Base-by-base conservation (phyloP, 2,113 vertebrate genomes). In the Chaenocephalus aceratus region DNA sequence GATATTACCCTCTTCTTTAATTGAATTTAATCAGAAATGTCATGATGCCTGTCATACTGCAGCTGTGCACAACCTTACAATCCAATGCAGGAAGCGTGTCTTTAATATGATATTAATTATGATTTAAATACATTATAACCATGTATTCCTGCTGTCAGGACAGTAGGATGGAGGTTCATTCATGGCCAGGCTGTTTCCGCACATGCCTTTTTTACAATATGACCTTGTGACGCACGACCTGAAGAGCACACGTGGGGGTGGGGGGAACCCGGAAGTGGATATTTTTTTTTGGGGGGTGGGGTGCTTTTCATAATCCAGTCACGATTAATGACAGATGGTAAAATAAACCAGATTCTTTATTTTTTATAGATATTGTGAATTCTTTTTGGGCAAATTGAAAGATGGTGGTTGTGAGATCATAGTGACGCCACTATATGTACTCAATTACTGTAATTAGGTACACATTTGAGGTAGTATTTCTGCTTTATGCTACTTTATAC, bases 171-270 rank as follows among this genome's bases (percentile, higher is more conserved):
- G 53, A 48, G 18, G 14, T 0, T 49, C 52, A n/a, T 18, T n/a
- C n/a, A 46, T 83, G 75, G n/a, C 21, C 66, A 48, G 45, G 16
- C 54, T n/a, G 70, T 86, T 86, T 36, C 75, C 75, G 85, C 88
- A 48, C 88, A 66, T 83, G 91, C 86, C 86, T 83, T 80, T 34
- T 80, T 46, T 56, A 75, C 67, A 56, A 26, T 91, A 86, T 96
- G 95, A 96, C 95, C 95, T 96, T 96, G 95, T 95, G 93, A 92
- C 86, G 91, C 86, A 21, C 86, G 94, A 88, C 92, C 91, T 66
- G 60, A 66, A 51, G 86, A 67, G 44, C 64, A 54, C 94, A 94
- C 91, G 94, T 94, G 94, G 84, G 91, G 76, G 62, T 87, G 78
- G 62, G 49, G 54, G 11, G 53, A 30, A 54, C 41, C 68, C 62